Conservation (phyloP, 2,113 vertebrate genomes). For the Eptesicus fuscus region DNA sequence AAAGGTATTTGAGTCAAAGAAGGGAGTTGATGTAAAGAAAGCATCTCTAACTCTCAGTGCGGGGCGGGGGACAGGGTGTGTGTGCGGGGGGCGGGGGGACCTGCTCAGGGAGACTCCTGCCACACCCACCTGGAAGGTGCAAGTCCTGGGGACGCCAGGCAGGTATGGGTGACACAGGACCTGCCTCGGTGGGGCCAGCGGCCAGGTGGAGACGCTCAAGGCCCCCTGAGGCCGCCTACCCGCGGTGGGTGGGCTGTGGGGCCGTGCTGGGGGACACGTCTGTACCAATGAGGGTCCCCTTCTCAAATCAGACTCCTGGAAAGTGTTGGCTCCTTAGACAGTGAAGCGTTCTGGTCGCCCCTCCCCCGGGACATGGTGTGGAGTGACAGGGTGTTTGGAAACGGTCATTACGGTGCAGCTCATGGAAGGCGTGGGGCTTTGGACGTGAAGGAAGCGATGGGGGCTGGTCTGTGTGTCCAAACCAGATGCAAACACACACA, state of each 20-base stretch:
- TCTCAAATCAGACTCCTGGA: conserved; percentile 76
- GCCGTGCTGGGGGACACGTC: conserved; percentile 62
- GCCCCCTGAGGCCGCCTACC: neutral
- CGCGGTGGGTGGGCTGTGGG: neutral
- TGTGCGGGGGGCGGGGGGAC: neutral
- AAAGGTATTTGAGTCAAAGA: neutral
- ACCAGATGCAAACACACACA: neutral
- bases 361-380: conserved; percentile 69
- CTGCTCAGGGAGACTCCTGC: too few relatives aligned
- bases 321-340: conserved; percentile 77
- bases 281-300: conserved; percentile 77
- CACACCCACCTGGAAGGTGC: accelerated
- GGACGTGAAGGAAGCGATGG: neutral
- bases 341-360: conserved; percentile 72
- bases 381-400: conserved; percentile 70
- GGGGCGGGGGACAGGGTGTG: too few relatives aligned
- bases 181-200: neutral
- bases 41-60: too few relatives aligned
- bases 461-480: conserved; percentile 18
- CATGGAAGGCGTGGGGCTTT: conserved; percentile 26
- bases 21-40: neutral
- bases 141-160: neutral
- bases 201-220: neutral
- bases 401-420: conserved; percentile 54
- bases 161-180: neutral